phyloP scores from a whole-genome alignment of 1,140 invertebrate species.

The Trichogramma pretiosum region DNA sequence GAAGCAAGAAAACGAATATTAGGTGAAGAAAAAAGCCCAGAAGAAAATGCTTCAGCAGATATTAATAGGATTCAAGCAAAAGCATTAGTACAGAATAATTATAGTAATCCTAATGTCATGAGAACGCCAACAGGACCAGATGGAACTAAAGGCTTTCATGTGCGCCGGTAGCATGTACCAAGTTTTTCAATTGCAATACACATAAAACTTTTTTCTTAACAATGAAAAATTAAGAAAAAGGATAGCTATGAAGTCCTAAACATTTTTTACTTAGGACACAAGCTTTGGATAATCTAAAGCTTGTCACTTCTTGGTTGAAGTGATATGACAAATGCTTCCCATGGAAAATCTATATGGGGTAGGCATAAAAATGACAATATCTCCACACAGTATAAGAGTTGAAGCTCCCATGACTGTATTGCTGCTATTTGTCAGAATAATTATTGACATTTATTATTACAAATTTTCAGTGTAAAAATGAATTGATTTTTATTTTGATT shows the following conservation, averaged over 20 bases:
- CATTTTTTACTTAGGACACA: constrained; percentile 12
- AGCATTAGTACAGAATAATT: constrained; percentile 16
- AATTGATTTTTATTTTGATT: constrained; percentile 9
- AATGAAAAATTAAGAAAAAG: constrained; percentile 25
- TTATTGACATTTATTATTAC: constrained; percentile 8
- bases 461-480: constrained; percentile 13
- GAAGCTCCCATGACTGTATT: constrained; percentile 10
- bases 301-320: neutral
- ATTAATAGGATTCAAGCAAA: constrained; percentile 47
- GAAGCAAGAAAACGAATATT: constrained; percentile 74
- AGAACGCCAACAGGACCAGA: constrained; percentile 51
- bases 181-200: constrained; percentile 20
- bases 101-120: constrained; percentile 39
- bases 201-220: constrained; percentile 28
- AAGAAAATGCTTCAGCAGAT: constrained; percentile 56
- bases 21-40: constrained; percentile 68
- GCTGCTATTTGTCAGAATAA: constrained; percentile 14
- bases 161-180: constrained; percentile 46
- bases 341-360: neutral
- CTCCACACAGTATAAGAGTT: constrained; percentile 13
- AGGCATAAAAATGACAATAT: constrained; percentile 15
- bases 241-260: constrained; percentile 27
- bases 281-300: too few species aligned
- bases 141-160: constrained; percentile 50
- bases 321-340: constrained; percentile 4